A percentile compares a stretch with the other conserved stretches of the same genome.
Conservation (phyloP, 2,888 invertebrate species). For the Zelleria hepariella region DNA sequence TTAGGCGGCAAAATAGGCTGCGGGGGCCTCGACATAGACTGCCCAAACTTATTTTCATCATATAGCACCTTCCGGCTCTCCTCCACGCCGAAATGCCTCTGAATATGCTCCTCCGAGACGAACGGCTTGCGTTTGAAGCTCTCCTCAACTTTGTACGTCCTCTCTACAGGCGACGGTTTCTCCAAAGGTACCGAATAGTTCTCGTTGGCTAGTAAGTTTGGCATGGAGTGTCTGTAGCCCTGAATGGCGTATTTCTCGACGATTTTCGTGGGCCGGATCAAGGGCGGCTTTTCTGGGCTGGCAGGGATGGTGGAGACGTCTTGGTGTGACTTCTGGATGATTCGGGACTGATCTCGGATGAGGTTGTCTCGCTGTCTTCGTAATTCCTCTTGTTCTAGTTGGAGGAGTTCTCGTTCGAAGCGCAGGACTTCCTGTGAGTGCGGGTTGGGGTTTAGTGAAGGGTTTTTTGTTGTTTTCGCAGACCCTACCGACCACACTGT, state of each 20-base stretch:
- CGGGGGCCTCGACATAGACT: constrained; percentile 24
- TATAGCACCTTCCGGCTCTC: constrained; percentile 54
- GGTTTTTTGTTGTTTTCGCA: constrained; percentile 6
- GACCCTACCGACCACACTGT: too few species aligned
- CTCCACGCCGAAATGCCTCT: constrained; percentile 60
- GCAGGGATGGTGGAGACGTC: constrained; percentile 63
- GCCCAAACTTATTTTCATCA: constrained; percentile 29
- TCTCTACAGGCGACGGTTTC: constrained; percentile 39
- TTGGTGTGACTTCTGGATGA: constrained; percentile 75
- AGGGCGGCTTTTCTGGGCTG: constrained; percentile 46
- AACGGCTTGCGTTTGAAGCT: constrained; percentile 50
- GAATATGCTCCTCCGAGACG: constrained; percentile 61
- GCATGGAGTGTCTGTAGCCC: constrained; percentile 64
- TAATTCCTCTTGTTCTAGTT: constrained; percentile 83
- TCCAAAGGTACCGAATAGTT: constrained; percentile 35
- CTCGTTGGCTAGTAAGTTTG: constrained; percentile 55
- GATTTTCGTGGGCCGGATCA: constrained; percentile 18
- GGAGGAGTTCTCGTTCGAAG: constrained; percentile 83
- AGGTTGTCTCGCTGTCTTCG: constrained; percentile 82
- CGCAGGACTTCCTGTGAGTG: constrained; percentile 77
- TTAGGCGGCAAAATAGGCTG: constrained; percentile 53
- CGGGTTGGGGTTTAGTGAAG: constrained; percentile 12
- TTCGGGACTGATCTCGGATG: constrained; percentile 75
- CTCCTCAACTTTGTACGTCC: not conserved
- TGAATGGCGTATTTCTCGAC: constrained; percentile 23